A percentile compares a stretch with the other conserved stretches of the same genome.
Evolutionary conservation across 2,113 vertebrate species (phyloP).

Genomic region (Semnopithecus entellus): DNA sequence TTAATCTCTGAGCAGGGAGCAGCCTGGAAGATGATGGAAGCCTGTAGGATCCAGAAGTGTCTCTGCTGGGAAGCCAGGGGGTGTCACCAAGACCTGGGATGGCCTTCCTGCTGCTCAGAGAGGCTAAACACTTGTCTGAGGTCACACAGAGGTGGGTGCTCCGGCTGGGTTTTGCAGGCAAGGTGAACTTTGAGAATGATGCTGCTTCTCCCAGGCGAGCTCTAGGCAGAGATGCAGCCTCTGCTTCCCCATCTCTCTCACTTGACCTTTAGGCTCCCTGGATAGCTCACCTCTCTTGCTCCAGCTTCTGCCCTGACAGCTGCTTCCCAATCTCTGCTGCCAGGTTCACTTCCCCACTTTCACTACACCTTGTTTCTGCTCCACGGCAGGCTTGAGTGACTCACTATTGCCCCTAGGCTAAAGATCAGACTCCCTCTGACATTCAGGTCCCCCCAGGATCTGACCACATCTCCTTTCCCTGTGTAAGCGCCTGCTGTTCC

Average conservation of each 20-base stretch:
- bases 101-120: not conserved
- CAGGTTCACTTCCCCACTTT: not conserved
- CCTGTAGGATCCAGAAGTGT: not conserved
- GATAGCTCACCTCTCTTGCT: not conserved
- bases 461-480: not conserved
- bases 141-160: not conserved
- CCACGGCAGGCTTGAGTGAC: not conserved
- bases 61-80: slow-evolving; percentile 15
- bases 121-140: not conserved
- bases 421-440: not conserved
- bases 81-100: not conserved
- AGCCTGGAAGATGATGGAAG: slow-evolving; percentile 55
- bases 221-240: not conserved
- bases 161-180: not conserved
- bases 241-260: not conserved
- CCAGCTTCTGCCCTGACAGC: not conserved
- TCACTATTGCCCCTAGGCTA: not conserved
- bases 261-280: not conserved
- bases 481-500: not conserved
- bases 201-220: not conserved
- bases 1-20: slow-evolving; percentile 70
- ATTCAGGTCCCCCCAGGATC: not conserved
- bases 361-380: not conserved
- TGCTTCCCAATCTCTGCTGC: not conserved
- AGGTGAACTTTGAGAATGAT: not conserved